Percentiles rank a stretch among this genome's conserved stretches.
Evolutionary conservation across 2,797 vertebrate species (phyloP).

Genomic region (Arremon aurantiirostris): DNA sequence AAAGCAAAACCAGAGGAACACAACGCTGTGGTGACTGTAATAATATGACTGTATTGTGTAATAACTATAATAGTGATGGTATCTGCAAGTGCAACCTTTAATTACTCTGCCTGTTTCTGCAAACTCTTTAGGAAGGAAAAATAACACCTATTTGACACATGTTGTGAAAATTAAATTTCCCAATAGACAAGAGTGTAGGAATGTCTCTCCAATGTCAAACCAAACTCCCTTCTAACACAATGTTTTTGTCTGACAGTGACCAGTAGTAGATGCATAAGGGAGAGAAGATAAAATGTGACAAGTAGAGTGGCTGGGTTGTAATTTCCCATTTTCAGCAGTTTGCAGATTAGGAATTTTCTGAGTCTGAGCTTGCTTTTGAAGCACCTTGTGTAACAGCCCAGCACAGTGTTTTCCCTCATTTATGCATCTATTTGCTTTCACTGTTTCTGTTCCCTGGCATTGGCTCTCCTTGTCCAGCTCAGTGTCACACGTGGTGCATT

Average conservation of each 20-base stretch:
- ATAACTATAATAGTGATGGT: slow-evolving; percentile 7
- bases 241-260: not conserved
- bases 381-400: not conserved
- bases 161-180: slow-evolving; percentile 33
- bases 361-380: not conserved
- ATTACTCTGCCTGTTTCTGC: slow-evolving; percentile 27
- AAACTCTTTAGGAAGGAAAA: slow-evolving; percentile 35
- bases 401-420: not conserved
- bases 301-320: not conserved
- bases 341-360: not conserved
- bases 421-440: not conserved
- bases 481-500: not conserved
- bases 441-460: not conserved
- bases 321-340: not conserved
- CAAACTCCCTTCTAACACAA: not conserved
- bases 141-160: not conserved
- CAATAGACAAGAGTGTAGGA: not conserved
- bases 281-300: not conserved
- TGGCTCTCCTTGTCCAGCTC: not conserved
- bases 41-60: not conserved
- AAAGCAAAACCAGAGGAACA: not conserved
- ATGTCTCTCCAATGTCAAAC: not conserved
- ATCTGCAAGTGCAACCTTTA: slow-evolving; percentile 31
- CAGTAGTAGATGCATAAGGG: not conserved
- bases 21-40: not conserved